phyloP scores from a whole-genome alignment of 2,888 invertebrate species.

The Tenthredo mesomela region DNA sequence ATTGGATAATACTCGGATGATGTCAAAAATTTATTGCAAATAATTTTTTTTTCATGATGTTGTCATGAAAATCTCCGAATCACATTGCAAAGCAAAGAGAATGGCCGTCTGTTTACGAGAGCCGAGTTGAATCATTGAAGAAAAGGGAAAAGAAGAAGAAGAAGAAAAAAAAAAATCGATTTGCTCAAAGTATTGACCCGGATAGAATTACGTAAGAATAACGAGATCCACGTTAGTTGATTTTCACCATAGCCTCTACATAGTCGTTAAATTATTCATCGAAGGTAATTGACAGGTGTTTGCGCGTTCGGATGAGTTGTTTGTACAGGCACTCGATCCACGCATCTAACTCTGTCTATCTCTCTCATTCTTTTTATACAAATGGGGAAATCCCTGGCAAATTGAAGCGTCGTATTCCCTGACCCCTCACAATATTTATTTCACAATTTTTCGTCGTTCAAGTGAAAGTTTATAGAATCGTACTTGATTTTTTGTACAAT shows the following conservation, averaged over 20 bases:
- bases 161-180: not conserved
- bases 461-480: not conserved
- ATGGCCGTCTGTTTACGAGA: not conserved
- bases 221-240: not conserved
- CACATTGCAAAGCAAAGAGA: not conserved
- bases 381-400: not conserved
- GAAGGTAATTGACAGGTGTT: constrained; percentile 39
- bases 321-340: not conserved
- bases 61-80: not conserved
- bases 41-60: not conserved
- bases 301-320: constrained; percentile 3
- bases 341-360: not conserved
- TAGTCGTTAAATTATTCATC: constrained; percentile 36
- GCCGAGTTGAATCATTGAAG: not conserved
- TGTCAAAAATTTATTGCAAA: not conserved
- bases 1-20: not conserved
- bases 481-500: not conserved
- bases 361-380: not conserved
- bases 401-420: not conserved
- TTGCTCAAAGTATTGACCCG: not conserved
- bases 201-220: not conserved
- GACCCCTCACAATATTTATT: not conserved
- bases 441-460: not conserved
- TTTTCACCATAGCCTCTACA: not conserved
- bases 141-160: not conserved